These are phyloP conservation scores for Callocephalon fimbriatum DNA, from an alignment of 2,113 vertebrate genomes.

Conservation along the genomic window DNA sequence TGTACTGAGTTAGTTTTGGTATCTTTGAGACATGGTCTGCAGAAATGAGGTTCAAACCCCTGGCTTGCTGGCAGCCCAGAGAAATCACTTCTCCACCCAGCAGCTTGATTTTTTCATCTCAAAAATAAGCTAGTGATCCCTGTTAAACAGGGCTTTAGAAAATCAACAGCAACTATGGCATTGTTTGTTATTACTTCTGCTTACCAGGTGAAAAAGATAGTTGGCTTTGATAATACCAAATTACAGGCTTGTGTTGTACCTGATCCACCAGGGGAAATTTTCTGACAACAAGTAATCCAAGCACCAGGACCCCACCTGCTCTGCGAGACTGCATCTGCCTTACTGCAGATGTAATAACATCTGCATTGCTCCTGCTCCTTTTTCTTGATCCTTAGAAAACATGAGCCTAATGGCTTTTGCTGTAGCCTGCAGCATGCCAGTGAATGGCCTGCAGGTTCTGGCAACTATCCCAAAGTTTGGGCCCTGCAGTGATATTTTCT, in stretches of 20 bases:
- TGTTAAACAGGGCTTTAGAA: neutral
- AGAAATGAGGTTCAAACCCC: accelerated
- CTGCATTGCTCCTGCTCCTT: conserved; percentile 2
- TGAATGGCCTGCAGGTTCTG: neutral
- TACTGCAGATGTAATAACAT: conserved; percentile 31
- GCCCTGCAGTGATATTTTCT: neutral
- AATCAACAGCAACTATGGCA: neutral
- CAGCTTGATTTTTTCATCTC: neutral
- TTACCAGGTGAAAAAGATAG: neutral
- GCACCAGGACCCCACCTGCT: neutral
- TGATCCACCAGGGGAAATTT: neutral
- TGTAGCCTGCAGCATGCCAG: neutral
- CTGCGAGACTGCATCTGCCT: neutral
- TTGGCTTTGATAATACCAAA: neutral
- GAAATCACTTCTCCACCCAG: neutral
- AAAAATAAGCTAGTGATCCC: neutral
- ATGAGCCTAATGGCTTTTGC: neutral
- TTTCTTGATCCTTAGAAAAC: neutral
- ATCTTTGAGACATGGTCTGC: neutral
- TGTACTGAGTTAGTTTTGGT: neutral
- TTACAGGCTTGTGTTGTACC: neutral
- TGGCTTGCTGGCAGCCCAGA: neutral
- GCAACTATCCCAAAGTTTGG: neutral
- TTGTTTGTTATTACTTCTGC: neutral
- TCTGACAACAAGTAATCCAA: neutral